Evolutionary conservation across 2,797 vertebrate species (phyloP).

Genomic region (Myotis daubentonii): DNA sequence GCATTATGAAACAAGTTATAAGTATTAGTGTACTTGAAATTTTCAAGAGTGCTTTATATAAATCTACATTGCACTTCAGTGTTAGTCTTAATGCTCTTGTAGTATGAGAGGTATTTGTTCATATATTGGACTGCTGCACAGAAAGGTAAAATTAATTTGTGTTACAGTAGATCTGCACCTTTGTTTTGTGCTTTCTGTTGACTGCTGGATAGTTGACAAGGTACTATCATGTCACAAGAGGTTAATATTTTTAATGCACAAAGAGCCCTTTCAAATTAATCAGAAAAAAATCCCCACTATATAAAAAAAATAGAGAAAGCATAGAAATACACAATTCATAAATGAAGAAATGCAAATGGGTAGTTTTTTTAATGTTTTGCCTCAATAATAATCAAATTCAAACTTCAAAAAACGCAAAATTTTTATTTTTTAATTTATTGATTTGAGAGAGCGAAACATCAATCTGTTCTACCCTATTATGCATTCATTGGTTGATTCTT

Average conservation of each 20-base stretch:
- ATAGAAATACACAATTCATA: constrained; percentile 4
- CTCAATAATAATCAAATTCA: neutral
- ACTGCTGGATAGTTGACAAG: constrained; percentile 10
- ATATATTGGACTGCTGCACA: neutral
- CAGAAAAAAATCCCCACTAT: neutral
- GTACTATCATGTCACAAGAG: constrained; percentile 16
- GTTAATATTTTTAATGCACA: constrained; percentile 18
- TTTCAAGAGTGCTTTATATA: constrained; percentile 71
- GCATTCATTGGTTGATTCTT: neutral
- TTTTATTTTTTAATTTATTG: neutral
- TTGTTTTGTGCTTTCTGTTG: constrained; percentile 33
- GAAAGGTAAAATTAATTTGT: constrained; percentile 42
- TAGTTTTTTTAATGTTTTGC: neutral
- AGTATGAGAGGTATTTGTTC: constrained; percentile 32
- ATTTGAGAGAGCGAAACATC: neutral
- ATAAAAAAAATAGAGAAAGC: neutral
- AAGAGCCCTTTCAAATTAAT: constrained; percentile 53
- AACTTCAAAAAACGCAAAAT: neutral
- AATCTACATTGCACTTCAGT: constrained; percentile 25
- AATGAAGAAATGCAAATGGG: neutral
- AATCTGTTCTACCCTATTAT: neutral
- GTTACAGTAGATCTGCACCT: neutral
- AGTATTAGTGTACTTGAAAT: constrained; percentile 68
- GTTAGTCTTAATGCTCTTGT: neutral
- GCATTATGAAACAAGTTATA: constrained; percentile 65